Evolutionary conservation across 92 coral and sea anemone genomes (phyloP).

Genomic region (Heteractis magnifica): DNA sequence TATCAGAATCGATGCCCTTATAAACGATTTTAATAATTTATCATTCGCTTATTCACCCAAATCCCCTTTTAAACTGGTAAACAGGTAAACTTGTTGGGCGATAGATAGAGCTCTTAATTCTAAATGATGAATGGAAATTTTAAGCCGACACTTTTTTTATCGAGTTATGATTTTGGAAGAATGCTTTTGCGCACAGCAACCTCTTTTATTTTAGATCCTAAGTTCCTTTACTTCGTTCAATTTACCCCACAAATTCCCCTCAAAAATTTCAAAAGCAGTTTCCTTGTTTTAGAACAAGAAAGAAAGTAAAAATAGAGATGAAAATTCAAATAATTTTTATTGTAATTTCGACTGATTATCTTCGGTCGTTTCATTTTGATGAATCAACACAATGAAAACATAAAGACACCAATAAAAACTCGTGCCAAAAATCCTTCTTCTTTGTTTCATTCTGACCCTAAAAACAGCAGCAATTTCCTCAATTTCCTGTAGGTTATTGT

Average conservation of each 20-base stretch:
- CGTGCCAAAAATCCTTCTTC: background rate
- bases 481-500: background rate
- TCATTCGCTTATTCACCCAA: conserved; percentile 16
- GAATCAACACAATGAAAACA: background rate
- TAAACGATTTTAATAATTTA: conserved; percentile 54
- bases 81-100: conserved; percentile 30
- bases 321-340: background rate
- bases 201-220: background rate
- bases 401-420: background rate
- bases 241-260: background rate
- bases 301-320: background rate
- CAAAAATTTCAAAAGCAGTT: background rate
- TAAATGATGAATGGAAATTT: background rate
- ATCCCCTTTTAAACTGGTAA: conserved; percentile 22
- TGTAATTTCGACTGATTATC: background rate
- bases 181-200: background rate
- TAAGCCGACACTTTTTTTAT: background rate
- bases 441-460: background rate
- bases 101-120: background rate
- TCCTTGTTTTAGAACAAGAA: background rate
- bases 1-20: conserved; percentile 24
- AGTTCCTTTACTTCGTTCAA: background rate
- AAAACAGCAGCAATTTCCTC: background rate
- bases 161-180: background rate
- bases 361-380: background rate